A percentile compares a stretch with the other conserved stretches of the same genome.
Conservation (phyloP, 2,113 vertebrate genomes). For the Leucopsar rothschildi region DNA sequence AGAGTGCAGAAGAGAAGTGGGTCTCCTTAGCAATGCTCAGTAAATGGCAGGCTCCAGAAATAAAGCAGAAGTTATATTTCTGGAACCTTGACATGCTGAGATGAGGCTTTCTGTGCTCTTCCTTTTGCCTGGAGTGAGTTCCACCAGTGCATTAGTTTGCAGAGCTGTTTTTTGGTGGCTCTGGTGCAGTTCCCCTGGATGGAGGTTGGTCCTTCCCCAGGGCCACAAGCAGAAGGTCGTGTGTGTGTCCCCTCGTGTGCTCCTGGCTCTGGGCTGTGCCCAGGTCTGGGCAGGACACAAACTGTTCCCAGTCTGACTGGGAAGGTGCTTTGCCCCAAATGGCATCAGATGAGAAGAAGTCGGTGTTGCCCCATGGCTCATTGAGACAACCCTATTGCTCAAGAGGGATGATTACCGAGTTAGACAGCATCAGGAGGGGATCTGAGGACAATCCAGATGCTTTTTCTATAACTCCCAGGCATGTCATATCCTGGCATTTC, state of each 20-base stretch:
- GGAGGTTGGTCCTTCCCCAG: rapidly evolving
- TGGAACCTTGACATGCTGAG: neutral
- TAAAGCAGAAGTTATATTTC: neutral
- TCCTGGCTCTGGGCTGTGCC: neutral
- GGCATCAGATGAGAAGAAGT: neutral
- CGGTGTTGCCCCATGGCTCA: neutral
- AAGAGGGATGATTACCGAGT: neutral
- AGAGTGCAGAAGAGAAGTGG: neutral
- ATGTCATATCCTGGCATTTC: constrained; percentile 16
- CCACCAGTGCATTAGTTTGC: rapidly evolving
- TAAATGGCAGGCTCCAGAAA: neutral
- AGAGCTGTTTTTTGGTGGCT: neutral
- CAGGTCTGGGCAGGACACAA: neutral
- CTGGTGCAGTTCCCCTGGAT: neutral
- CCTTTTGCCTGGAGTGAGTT: neutral
- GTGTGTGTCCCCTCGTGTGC: rapidly evolving
- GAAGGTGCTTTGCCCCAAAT: neutral
- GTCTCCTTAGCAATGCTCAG: neutral
- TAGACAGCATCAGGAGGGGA: constrained; percentile 37
- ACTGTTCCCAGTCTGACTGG: neutral
- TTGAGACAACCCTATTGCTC: neutral
- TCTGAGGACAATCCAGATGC: constrained; percentile 54
- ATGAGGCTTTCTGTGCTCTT: neutral
- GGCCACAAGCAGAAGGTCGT: rapidly evolving
- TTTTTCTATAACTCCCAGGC: constrained; percentile 35